A percentile compares a stretch with the other conserved stretches of the same genome.
phyloP scores from a whole-genome alignment of 2,888 invertebrate genomes.

The Steinernema carpocapsae region DNA sequence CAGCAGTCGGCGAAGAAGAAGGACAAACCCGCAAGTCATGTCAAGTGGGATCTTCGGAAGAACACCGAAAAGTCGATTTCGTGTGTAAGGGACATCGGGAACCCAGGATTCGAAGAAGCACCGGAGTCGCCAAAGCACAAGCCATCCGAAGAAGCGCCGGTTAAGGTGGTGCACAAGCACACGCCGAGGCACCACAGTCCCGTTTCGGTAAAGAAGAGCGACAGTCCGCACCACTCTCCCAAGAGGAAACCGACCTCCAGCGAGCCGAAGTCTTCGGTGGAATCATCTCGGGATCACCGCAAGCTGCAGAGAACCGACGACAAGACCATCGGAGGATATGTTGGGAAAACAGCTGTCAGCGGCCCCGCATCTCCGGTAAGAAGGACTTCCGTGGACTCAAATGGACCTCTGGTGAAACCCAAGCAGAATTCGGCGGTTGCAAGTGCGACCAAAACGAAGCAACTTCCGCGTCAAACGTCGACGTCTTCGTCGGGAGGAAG shows the following conservation, averaged over 20 bases:
- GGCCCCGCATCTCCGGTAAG: conserved; percentile 37
- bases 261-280: too few species aligned
- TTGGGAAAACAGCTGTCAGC: conserved; percentile 38
- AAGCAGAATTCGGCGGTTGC: neutral
- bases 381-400: conserved; percentile 39
- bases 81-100: conserved; percentile 38
- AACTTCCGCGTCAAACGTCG: conserved; percentile 13
- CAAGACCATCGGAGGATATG: conserved; percentile 39
- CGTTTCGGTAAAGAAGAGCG: conserved; percentile 8
- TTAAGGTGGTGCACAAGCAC: conserved; percentile 41
- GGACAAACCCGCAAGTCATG: conserved; percentile 50
- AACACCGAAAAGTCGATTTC: conserved; percentile 48
- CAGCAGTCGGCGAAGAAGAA: conserved; percentile 51
- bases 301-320: conserved; percentile 27
- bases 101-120: conserved; percentile 36
- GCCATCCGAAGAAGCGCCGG: neutral
- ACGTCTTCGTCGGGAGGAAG: conserved; percentile 22
- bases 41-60: conserved; percentile 58
- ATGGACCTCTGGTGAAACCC: conserved; percentile 2
- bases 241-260: neutral
- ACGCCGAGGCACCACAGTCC: conserved; percentile 43
- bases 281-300: neutral
- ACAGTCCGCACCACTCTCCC: conserved; percentile 11
- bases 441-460: neutral
- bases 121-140: conserved; percentile 49